A percentile compares a stretch with the other conserved stretches of the same genome.
These are phyloP conservation scores for Linnaemya vulpina DNA, from an alignment of 2,888 invertebrate species.

Conservation along the genomic window DNA sequence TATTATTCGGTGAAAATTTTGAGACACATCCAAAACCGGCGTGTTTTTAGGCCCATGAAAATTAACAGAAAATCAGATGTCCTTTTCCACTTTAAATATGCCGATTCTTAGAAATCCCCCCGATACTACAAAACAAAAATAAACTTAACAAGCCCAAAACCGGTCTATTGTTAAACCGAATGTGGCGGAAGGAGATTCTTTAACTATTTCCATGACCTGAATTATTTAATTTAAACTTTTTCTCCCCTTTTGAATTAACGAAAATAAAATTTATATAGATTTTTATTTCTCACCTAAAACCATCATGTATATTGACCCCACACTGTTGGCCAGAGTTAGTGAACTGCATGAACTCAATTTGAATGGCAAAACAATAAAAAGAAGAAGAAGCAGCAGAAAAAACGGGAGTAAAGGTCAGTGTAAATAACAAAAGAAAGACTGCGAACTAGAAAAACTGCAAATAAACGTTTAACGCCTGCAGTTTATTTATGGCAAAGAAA, in stretches of 20 bases:
- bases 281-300: conserved; percentile 16
- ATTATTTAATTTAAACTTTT: not conserved
- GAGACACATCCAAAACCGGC: too few species aligned
- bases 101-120: too few species aligned
- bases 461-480: conserved; percentile 72
- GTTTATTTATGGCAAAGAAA: conserved; percentile 69
- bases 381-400: not conserved
- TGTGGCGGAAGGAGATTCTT: too few species aligned
- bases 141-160: too few species aligned
- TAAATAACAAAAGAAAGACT: conserved; percentile 54
- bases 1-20: too few species aligned
- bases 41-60: too few species aligned
- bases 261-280: not conserved
- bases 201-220: not conserved
- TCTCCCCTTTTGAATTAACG: not conserved
- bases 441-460: conserved; percentile 46
- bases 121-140: too few species aligned
- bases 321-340: conserved; percentile 25
- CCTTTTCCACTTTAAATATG: too few species aligned
- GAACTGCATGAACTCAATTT: conserved; percentile 65
- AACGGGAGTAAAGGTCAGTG: conserved; percentile 61
- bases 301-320: not conserved
- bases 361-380: conserved; percentile 24
- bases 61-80: too few species aligned
- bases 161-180: too few species aligned